Base-by-base conservation (phyloP, 2,888 invertebrate species). In the Oscheius sp. region DNA sequence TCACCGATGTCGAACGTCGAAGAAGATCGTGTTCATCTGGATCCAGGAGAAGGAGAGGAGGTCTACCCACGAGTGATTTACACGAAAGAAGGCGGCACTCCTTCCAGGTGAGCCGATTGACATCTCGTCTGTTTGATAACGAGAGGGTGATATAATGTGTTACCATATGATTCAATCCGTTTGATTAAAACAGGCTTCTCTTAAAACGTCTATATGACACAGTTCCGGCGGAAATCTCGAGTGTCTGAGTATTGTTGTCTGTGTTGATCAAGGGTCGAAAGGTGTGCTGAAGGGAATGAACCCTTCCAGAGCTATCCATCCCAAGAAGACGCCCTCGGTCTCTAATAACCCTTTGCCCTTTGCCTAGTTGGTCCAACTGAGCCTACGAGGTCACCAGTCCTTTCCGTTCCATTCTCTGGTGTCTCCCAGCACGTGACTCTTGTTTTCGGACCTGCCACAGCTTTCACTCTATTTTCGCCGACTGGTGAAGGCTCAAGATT, bases 21-120 rank as follows among this genome's bases (percentile, higher is more conserved):
- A 45, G 67, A 67, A 33, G 67, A 57, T 32, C 47, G 57, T n/a
- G 67, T 67, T 12, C 67, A 67, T 36, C 32, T 67, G 51, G 67
- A 67, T 59, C 67, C 67, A 30, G 67, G 67, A 32, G 64, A 64
- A 64, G 67, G 67, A 1, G 67, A 67, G 17, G 67, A 67, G 28
- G 49, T 67, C 36, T 67, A 67, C 20, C 67, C 67, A 12, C 30
- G 57, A 9, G 67, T 38, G 32, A 28, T 59, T 24, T 67, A 47
- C 49, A 49, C 67, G 33, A 67, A 67, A 36, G 49, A 47, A 22
- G 17, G 14, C 44, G 44, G 44, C 14, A 41, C 56, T n/a, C 56
- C 44, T 12, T 28, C 38, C 44, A 54, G 45, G 65, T 65, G 14
- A 44, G 51, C 30, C n/a, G 2, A 22, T 9, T 14, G 54, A 20